A percentile compares a stretch with the other conserved stretches of the same genome.
phyloP scores from a whole-genome alignment of 2,797 vertebrate genomes.

The Chaetophractus vellerosus region DNA sequence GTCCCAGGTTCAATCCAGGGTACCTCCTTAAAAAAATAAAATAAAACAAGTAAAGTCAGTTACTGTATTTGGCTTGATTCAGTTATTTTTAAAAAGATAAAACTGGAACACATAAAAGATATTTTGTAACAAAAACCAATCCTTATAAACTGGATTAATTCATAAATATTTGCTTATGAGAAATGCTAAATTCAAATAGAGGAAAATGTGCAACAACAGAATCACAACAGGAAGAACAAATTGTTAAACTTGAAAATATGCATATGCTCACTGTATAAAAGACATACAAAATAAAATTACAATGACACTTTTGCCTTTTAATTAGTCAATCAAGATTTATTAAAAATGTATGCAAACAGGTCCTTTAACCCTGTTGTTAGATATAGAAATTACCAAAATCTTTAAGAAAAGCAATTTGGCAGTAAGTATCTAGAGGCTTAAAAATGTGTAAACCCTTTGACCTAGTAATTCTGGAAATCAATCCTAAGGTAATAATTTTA shows the following conservation, averaged over 20 bases:
- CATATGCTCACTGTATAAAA: slow-evolving; percentile 6
- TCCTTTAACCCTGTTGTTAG: background rate
- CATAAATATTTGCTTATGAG: slow-evolving; percentile 31
- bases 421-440: slow-evolving; percentile 7
- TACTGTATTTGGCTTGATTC: slow-evolving; percentile 10
- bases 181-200: slow-evolving; percentile 58
- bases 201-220: background rate
- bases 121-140: slow-evolving; percentile 19
- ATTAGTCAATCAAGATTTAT: slow-evolving; percentile 39
- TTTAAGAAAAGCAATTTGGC: slow-evolving; percentile 36
- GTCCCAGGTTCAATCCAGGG: no score
- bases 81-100: slow-evolving; percentile 37
- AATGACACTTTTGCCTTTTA: background rate
- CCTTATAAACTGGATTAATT: slow-evolving; percentile 2
- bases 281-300: slow-evolving; percentile 50
- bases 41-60: background rate
- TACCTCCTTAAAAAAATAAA: no score
- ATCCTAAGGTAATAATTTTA: slow-evolving; percentile 44
- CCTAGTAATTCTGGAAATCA: slow-evolving; percentile 40
- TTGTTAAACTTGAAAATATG: slow-evolving; percentile 11
- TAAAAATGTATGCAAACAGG: background rate
- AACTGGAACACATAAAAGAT: slow-evolving; percentile 36
- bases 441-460: slow-evolving; percentile 50
- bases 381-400: slow-evolving; percentile 24
- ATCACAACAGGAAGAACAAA: slow-evolving; percentile 48